Percentiles rank a stretch among this genome's conserved stretches.
Conservation (phyloP, 1,140 invertebrate genomes). For the Hestina assimilis region DNA sequence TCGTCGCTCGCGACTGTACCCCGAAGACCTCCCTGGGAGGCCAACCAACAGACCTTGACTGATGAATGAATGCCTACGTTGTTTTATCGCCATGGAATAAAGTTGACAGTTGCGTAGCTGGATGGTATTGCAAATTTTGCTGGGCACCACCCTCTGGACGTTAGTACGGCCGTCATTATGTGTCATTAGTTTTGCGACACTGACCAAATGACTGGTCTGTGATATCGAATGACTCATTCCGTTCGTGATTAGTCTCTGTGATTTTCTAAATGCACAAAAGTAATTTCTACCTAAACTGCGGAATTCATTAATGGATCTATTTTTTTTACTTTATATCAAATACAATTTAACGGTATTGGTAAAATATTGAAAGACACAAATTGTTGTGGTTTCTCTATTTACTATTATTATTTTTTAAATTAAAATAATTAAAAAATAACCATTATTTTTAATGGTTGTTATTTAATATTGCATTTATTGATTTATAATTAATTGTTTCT, state of each 20-base stretch:
- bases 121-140: constrained; percentile 28
- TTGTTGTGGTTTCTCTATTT: no score
- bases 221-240: constrained; percentile 75
- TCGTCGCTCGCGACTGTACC: constrained; percentile 49
- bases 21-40: constrained; percentile 60
- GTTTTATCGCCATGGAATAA: constrained; percentile 27
- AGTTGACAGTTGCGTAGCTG: constrained; percentile 33
- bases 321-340: neutral
- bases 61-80: constrained; percentile 28
- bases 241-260: constrained; percentile 68
- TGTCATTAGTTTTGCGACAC: constrained; percentile 78
- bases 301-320: constrained; percentile 15
- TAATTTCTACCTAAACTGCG: constrained; percentile 35
- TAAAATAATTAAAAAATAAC: no score
- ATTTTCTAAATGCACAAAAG: constrained; percentile 59
- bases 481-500: no score
- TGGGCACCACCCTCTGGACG: constrained; percentile 51
- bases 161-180: constrained; percentile 71
- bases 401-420: no score
- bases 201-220: constrained; percentile 75
- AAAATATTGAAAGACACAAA: no score
- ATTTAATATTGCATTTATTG: no score
- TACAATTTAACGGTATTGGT: no score
- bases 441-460: no score
- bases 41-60: constrained; percentile 68